A percentile compares a stretch with the other conserved stretches of the same genome.
Conservation (phyloP, 2,888 invertebrate species). For the Leucophenga montana region DNA sequence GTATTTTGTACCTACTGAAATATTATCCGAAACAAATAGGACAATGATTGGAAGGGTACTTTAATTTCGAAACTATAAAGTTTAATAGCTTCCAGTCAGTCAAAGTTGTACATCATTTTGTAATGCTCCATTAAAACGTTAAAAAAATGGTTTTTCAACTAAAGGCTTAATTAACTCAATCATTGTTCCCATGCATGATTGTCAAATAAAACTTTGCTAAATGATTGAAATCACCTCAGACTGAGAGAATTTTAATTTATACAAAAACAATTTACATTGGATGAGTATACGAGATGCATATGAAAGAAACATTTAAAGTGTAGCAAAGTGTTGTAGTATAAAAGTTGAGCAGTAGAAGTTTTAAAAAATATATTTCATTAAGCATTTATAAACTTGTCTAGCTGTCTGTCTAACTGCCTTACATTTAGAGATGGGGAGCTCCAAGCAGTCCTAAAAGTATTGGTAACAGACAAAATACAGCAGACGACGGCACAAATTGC, state of each 20-base stretch:
- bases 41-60: too few species aligned
- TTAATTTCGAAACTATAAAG: background rate
- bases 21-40: too few species aligned
- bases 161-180: too few species aligned
- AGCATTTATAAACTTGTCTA: constrained; percentile 55
- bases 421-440: background rate
- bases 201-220: background rate
- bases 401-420: background rate
- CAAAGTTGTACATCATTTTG: too few species aligned
- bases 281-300: background rate
- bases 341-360: constrained; percentile 1
- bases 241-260: background rate
- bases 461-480: background rate
- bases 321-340: background rate
- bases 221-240: background rate
- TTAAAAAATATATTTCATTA: constrained; percentile 58
- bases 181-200: background rate
- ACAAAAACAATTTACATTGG: too few species aligned
- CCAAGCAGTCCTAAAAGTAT: background rate
- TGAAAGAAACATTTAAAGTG: background rate
- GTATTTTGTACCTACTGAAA: too few species aligned
- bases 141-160: too few species aligned
- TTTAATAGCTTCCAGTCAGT: too few species aligned
- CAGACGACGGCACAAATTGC: constrained; percentile 12
- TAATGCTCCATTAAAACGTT: too few species aligned